These are phyloP conservation scores for Athene cunicularia DNA, from an alignment of 2,113 vertebrate genomes.

Conservation along the genomic window DNA sequence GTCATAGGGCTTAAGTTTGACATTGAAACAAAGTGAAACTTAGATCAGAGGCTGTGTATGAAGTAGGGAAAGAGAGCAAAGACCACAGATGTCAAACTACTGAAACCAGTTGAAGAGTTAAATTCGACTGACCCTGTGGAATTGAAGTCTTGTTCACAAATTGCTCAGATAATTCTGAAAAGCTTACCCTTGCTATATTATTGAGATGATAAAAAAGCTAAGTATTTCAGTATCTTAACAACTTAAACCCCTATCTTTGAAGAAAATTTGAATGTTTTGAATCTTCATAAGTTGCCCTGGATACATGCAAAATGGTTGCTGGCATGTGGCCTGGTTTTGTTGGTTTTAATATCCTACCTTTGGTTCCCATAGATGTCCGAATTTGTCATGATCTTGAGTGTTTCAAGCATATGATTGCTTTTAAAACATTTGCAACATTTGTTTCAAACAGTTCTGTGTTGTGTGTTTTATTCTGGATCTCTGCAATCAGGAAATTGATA, in stretches of 20 bases:
- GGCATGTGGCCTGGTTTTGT: neutral
- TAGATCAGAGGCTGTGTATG: neutral
- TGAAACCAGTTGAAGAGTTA: neutral
- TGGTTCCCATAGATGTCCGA: neutral
- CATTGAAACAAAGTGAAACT: neutral
- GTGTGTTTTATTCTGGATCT: neutral
- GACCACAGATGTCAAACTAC: neutral
- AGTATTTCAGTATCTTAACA: neutral
- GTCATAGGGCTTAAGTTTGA: neutral
- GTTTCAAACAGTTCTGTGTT: neutral
- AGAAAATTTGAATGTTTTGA: neutral
- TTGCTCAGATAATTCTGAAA: neutral
- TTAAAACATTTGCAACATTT: neutral
- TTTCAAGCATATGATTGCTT: neutral
- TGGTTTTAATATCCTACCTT: neutral
- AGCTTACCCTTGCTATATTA: neutral
- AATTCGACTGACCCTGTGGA: neutral
- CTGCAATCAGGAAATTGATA: neutral
- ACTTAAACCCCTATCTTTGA: neutral
- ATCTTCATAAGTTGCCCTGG: neutral
- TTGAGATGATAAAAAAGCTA: neutral
- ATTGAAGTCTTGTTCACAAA: neutral
- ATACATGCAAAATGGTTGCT: neutral
- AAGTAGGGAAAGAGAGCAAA: neutral
- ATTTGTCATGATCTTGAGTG: neutral